A percentile compares a stretch with the other conserved stretches of the same genome.
These are phyloP conservation scores for Cyclura pinguis DNA, from an alignment of 2,797 vertebrate genomes.

Conservation along the genomic window DNA sequence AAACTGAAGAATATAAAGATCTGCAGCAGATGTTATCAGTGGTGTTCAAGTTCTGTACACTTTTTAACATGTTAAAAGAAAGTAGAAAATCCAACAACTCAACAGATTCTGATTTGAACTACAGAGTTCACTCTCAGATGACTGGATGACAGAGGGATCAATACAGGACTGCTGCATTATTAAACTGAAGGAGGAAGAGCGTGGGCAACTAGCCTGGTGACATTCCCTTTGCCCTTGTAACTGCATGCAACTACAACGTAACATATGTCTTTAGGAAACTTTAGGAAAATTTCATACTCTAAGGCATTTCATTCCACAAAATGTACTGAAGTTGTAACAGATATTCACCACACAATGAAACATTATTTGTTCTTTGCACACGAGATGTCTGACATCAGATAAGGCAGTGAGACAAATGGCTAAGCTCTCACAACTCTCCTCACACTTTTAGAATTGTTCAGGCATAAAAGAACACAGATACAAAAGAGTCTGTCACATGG, in stretches of 20 bases:
- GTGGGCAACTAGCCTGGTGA: background rate
- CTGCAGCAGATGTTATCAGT: constrained; percentile 41
- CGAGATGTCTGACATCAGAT: background rate
- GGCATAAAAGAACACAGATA: background rate
- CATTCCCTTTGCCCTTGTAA: background rate
- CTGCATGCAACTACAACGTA: background rate
- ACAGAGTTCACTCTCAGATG: background rate
- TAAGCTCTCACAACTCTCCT: background rate
- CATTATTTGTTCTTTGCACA: background rate
- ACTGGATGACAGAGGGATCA: background rate
- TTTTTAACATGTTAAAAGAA: background rate
- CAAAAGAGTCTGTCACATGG: background rate
- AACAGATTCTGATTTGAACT: background rate
- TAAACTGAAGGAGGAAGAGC: background rate
- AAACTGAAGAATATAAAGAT: background rate
- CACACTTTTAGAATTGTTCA: background rate
- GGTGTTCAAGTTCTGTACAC: background rate
- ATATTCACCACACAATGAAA: background rate
- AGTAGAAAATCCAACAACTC: background rate
- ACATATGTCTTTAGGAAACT: background rate
- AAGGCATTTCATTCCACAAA: background rate
- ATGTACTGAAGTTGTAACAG: background rate
- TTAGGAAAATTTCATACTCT: background rate
- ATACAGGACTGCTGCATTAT: background rate
- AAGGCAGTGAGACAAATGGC: background rate